Base-by-base conservation (phyloP, 2,113 vertebrate species). In the Laterallus jamaicensis region DNA sequence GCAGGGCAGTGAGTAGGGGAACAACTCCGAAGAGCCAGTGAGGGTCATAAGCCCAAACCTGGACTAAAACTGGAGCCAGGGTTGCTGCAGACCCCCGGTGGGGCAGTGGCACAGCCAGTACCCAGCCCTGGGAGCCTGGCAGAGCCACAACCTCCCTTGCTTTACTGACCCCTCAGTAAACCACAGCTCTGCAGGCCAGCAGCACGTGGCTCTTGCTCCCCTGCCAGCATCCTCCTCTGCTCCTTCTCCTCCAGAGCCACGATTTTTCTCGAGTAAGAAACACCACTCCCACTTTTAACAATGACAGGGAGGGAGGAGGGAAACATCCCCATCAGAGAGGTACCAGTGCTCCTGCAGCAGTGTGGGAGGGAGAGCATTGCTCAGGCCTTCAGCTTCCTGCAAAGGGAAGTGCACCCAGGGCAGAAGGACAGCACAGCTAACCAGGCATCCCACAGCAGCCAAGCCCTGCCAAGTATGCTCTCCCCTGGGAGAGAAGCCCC, bases 361-460 rank as follows among this genome's bases (percentile, higher is more conserved):
- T 17, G 12, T 10, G n/a, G 75, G 31, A 82, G 52, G 67, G 42
- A 70, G 20, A 63, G 16, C 12, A 2, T 11, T 3, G 2, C 25
- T 69, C 76, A 58, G 32, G 55, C n/a, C 74, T 67, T 80, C 39
- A 81, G 66, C 70, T 88, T 88, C 56, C 58, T 31, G 60, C 44
- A 47, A 37, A 81, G 1, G 12, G 69, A 70, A 81, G 71, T 93
- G 75, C 84, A 69, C 24, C 70, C 86, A 55, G 64, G 77, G 63
- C 92, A 88, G 68, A 91, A 88, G 88, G 91, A 83, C 67, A 86
- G 74, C n/a, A 55, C 86, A 74, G 81, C n/a, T 42, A 86, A 22
- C 10, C 78, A 66, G 44, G 24, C 1, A 1, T 50, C 74, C 42
- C 24, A 37, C 0, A 0, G 88, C 52, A 47, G 29, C 54, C 0